Percentiles rank a stretch among this genome's conserved stretches.
phyloP scores from a whole-genome alignment of 1,140 invertebrate species.

The Drosophila kepulauana region DNA sequence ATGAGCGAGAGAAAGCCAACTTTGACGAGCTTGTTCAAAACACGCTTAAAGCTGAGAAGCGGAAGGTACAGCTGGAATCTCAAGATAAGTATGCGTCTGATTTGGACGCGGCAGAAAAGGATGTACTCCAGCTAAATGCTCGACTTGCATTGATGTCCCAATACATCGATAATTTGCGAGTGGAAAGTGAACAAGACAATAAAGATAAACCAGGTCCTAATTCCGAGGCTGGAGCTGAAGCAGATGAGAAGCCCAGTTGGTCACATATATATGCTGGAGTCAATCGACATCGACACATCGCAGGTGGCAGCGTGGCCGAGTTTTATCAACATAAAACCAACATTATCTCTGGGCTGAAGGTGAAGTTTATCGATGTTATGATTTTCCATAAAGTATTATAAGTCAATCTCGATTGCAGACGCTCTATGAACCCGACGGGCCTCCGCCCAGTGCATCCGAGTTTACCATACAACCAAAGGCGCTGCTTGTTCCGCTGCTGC shows the following conservation, averaged over 20 bases:
- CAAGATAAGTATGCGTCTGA: background rate
- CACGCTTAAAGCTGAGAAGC: slow-evolving; percentile 26
- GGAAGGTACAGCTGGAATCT: background rate
- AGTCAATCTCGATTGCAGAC: slow-evolving; percentile 11
- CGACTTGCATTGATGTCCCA: slow-evolving; percentile 15
- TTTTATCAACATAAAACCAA: slow-evolving; percentile 54
- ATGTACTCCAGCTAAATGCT: slow-evolving; percentile 4
- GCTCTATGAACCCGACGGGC: slow-evolving; percentile 38
- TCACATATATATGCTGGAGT: slow-evolving; percentile 40
- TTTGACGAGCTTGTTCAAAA: slow-evolving; percentile 35
- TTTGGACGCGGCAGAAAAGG: background rate
- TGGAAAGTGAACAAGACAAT: background rate
- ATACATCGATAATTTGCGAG: slow-evolving; percentile 39
- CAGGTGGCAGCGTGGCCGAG: slow-evolving; percentile 19
- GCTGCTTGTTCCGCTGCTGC: slow-evolving; percentile 38
- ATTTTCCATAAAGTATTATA: background rate
- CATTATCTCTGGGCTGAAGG: slow-evolving; percentile 52
- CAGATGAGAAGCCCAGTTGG: slow-evolving; percentile 33
- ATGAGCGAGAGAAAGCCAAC: slow-evolving; percentile 27
- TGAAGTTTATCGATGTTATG: slow-evolving; percentile 1
- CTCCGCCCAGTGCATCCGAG: slow-evolving; percentile 11
- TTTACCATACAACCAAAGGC: slow-evolving; percentile 31
- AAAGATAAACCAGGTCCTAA: background rate
- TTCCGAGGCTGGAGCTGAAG: background rate
- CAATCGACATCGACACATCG: slow-evolving; percentile 39